A percentile compares a stretch with the other conserved stretches of the same genome.
Evolutionary conservation across 2,797 vertebrate species (phyloP).

Genomic region (Helarctos malayanus): DNA sequence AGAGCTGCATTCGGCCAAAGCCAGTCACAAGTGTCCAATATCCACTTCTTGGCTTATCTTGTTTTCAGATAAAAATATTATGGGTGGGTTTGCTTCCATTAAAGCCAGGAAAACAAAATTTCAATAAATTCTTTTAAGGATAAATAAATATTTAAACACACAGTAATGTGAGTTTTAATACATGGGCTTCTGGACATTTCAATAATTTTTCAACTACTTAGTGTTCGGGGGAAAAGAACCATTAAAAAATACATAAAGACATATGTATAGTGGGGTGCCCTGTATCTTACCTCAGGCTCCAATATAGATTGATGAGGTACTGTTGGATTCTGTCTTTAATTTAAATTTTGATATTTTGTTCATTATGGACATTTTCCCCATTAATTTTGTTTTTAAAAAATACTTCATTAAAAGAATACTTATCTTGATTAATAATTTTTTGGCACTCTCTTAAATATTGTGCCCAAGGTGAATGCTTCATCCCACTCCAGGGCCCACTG

Average conservation of each 20-base stretch:
- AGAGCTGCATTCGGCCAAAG: not conserved
- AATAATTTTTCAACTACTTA: not conserved
- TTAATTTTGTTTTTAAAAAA: not conserved
- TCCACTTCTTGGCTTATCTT: conserved; percentile 8
- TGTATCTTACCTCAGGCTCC: not conserved
- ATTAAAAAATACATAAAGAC: not conserved
- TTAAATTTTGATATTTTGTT: not conserved
- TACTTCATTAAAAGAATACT: not conserved
- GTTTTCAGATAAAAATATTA: not conserved
- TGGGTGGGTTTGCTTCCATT: not conserved
- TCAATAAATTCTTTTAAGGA: not conserved
- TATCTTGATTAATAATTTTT: not conserved
- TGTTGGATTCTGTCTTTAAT: not conserved
- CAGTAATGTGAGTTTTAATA: conserved; percentile 7
- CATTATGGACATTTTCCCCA: not conserved
- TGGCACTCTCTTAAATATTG: not conserved
- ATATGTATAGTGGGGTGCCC: not conserved
- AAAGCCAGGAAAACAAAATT: not conserved
- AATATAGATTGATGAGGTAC: not conserved
- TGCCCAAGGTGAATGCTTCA: not conserved
- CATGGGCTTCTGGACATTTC: not conserved
- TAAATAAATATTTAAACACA: not conserved
- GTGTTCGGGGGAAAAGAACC: not conserved
- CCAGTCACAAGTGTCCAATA: not conserved
- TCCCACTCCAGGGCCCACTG: not conserved